Base-by-base conservation (phyloP, 2,113 vertebrate genomes). In the Numenius arquata region DNA sequence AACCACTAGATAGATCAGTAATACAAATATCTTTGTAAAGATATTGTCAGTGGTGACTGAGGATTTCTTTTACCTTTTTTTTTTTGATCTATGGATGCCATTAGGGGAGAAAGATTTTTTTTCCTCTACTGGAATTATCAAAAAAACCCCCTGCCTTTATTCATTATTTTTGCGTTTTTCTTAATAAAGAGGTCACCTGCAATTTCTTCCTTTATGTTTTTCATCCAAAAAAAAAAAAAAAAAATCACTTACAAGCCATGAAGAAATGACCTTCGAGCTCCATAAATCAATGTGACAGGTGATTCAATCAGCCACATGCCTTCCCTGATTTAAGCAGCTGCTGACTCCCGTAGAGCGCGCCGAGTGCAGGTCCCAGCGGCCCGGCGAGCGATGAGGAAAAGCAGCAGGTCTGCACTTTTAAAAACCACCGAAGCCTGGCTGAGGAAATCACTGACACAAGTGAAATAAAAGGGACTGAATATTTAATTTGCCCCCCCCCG, bases 281-380 rank as follows among this genome's bases (percentile, higher is more conserved):
- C 92, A 96, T 97, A 96, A 97, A 95, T 97, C 96, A 96, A 77
- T 73, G 38, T 95, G 96, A 96, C 92, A 89, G 93, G 94, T 90
- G 96, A 97, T 94, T 96, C 94, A 89, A 96, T 94, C 87, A 95
- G 85, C 95, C 91, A 83, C 91, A 93, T 87, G 82, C 85, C 93
- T 96, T 48, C 81, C 68, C 43, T 77, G 89, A 86, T 88, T 91
- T 67, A 74, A 96, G 83, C 96, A 96, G 88, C 92, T 97, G 97
- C 93, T 94, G 93, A 93, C 90, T 91, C 78, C 89, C 73, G 53
- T 26, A 20, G 78, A 94, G 93, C 92, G 76, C 0, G 3, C 72
- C 3, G 75, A 95, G 92, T 30, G 84, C 93, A 91, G 89, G 92
- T 96, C 96, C 96, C 95, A 80, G 88, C 0, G 84, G 93, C 83